Conservation (phyloP, 2,113 vertebrate species). For the Plecotus auritus region DNA sequence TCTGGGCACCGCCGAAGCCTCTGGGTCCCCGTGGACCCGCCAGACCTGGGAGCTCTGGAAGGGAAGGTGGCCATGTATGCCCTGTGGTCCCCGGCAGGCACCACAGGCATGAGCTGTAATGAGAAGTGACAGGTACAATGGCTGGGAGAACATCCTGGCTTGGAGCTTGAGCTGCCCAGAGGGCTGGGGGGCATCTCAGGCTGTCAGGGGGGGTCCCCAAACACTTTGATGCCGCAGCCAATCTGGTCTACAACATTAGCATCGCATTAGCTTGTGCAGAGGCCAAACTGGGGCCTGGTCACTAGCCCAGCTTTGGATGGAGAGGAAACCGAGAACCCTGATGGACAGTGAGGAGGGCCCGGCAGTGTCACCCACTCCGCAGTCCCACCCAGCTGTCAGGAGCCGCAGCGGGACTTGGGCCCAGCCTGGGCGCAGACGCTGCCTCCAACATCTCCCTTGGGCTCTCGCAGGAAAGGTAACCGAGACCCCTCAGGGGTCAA, state of each 20-base stretch:
- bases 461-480: neutral
- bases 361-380: neutral
- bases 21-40: neutral
- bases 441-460: neutral
- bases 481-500: neutral
- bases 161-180: conserved; percentile 50
- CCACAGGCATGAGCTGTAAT: conserved; percentile 33
- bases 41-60: neutral
- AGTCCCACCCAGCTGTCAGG: neutral
- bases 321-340: neutral
- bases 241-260: conserved; percentile 61
- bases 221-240: conserved; percentile 44
- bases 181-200: conserved; percentile 46
- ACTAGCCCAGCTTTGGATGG: neutral
- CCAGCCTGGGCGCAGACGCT: neutral
- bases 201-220: conserved; percentile 64
- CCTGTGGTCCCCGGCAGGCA: neutral
- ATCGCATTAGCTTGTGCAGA: conserved; percentile 57
- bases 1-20: neutral
- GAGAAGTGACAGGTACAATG: conserved; percentile 63
- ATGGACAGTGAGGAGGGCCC: neutral
- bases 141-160: conserved; percentile 33
- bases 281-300: conserved; percentile 30
- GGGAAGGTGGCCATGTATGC: neutral
- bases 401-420: neutral